Evolutionary conservation across 2,888 invertebrate genomes (phyloP).

Genomic region (Apodemia hepburni): DNA sequence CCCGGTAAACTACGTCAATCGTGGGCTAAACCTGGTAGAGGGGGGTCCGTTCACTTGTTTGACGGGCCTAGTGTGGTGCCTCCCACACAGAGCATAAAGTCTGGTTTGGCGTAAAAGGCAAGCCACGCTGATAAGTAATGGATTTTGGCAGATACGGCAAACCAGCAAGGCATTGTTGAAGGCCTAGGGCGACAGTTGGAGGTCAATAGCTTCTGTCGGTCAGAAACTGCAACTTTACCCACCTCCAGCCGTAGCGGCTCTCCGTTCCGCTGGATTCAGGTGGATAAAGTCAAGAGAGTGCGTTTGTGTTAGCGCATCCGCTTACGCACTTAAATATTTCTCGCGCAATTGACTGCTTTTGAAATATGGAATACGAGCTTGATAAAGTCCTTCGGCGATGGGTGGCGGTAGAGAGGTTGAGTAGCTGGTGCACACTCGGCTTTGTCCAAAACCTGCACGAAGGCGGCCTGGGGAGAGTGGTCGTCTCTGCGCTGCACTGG

Average conservation of each 20-base stretch:
- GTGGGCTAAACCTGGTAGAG: too few species aligned
- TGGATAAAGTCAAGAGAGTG: conserved; percentile 8
- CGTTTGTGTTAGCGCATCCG: not conserved
- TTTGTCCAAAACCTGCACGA: conserved; percentile 8
- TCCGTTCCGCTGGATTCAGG: conserved; percentile 5
- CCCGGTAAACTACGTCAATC: too few species aligned
- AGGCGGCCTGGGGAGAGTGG: conserved; percentile 15
- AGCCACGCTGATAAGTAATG: too few species aligned
- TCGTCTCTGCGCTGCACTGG: conserved; percentile 14
- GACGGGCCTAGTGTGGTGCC: too few species aligned
- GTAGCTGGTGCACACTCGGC: conserved; percentile 5
- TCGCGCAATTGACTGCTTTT: not conserved
- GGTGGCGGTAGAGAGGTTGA: conserved; percentile 13
- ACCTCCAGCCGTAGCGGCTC: conserved; percentile 8
- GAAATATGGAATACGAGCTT: not conserved
- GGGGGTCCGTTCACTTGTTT: too few species aligned
- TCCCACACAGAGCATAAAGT: too few species aligned
- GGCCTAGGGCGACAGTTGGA: not conserved
- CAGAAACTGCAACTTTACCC: conserved; percentile 9
- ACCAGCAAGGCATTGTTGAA: not conserved
- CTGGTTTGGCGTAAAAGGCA: too few species aligned
- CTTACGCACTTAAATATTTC: conserved; percentile 1
- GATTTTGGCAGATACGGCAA: too few species aligned
- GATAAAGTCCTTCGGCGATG: conserved; percentile 13
- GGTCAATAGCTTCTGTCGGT: not conserved